phyloP scores from a whole-genome alignment of 2,888 invertebrate species.

The Caenorhabditis becei region DNA sequence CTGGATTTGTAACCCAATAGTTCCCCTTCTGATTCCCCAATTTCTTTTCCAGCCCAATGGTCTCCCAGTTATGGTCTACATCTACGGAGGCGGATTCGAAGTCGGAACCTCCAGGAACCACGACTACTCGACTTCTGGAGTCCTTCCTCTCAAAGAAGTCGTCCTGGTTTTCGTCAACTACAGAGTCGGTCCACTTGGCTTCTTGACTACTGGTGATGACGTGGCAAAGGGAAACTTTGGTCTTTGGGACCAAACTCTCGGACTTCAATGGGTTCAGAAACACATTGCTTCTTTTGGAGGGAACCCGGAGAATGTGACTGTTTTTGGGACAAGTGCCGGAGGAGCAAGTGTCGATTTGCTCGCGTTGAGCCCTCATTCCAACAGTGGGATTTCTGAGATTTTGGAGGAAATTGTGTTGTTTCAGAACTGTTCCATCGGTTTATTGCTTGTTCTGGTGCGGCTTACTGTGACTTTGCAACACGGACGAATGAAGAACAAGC shows the following conservation, averaged over 20 bases:
- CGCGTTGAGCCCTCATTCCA: slow-evolving; percentile 69
- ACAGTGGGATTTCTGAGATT: slow-evolving; percentile 41
- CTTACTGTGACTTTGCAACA: slow-evolving; percentile 16
- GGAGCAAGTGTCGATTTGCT: slow-evolving; percentile 67
- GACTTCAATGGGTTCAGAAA: slow-evolving; percentile 78
- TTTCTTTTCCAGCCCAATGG: slow-evolving; percentile 24
- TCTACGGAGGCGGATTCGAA: slow-evolving; percentile 37
- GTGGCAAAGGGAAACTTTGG: slow-evolving; percentile 72
- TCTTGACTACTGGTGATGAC: slow-evolving; percentile 66
- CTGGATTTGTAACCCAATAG: slow-evolving; percentile 28
- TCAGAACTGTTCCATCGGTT: slow-evolving; percentile 37
- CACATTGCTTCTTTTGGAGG: slow-evolving; percentile 79
- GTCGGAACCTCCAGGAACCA: slow-evolving; percentile 12
- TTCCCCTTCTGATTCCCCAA: neutral
- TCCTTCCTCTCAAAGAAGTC: slow-evolving; percentile 74
- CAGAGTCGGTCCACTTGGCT: slow-evolving; percentile 74
- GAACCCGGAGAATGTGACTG: slow-evolving; percentile 75
- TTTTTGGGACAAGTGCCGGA: slow-evolving; percentile 78
- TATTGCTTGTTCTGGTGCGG: slow-evolving; percentile 33
- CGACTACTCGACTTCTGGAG: slow-evolving; percentile 53
- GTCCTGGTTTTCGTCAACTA: slow-evolving; percentile 76
- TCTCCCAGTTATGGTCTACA: slow-evolving; percentile 27
- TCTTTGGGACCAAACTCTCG: slow-evolving; percentile 77
- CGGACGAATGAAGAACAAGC: slow-evolving; percentile 37
- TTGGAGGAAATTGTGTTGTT: neutral